A percentile compares a stretch with the other conserved stretches of the same genome.
Conservation (phyloP, 1,140 invertebrate genomes). For the Scaptomyza pallida region DNA sequence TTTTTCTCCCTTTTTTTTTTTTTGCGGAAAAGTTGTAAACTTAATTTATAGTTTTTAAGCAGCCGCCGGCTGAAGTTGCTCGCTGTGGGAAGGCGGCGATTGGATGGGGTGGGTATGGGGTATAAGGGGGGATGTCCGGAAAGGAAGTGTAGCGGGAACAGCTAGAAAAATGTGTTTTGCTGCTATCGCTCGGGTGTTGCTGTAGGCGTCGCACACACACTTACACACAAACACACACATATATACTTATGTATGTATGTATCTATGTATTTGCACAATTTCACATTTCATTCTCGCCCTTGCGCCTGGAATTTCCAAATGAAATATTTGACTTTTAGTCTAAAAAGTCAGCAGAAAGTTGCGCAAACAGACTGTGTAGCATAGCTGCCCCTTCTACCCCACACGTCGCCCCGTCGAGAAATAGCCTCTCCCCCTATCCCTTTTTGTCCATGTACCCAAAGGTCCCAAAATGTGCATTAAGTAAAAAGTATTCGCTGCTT, state of each 20-base stretch:
- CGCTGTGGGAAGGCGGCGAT: too few species aligned
- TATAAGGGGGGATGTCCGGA: background rate
- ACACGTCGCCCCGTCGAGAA: too few species aligned
- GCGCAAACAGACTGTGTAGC: conserved; percentile 74
- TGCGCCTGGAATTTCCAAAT: conserved; percentile 77
- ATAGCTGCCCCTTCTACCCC: conserved; percentile 27
- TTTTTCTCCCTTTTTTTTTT: conserved; percentile 18
- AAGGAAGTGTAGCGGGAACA: conserved; percentile 39
- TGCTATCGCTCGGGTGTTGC: conserved; percentile 47
- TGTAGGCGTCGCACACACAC: conserved; percentile 37
- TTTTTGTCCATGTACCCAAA: background rate
- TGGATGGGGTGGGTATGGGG: background rate
- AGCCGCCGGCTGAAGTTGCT: conserved; percentile 52
- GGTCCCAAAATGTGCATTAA: conserved; percentile 58
- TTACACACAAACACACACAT: conserved; percentile 7
- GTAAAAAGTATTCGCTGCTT: conserved; percentile 36
- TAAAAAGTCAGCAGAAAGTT: conserved; percentile 78
- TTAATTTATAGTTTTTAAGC: conserved; percentile 82
- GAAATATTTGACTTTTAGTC: conserved; percentile 81
- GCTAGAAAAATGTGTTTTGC: conserved; percentile 67
- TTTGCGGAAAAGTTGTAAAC: conserved; percentile 79
- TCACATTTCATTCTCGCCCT: conserved; percentile 79
- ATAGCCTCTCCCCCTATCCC: background rate
- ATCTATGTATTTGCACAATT: conserved; percentile 56
- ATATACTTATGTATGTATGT: background rate